Evolutionary conservation across 2,113 vertebrate genomes (phyloP).

Genomic region (Rhagologus leucostigma): DNA sequence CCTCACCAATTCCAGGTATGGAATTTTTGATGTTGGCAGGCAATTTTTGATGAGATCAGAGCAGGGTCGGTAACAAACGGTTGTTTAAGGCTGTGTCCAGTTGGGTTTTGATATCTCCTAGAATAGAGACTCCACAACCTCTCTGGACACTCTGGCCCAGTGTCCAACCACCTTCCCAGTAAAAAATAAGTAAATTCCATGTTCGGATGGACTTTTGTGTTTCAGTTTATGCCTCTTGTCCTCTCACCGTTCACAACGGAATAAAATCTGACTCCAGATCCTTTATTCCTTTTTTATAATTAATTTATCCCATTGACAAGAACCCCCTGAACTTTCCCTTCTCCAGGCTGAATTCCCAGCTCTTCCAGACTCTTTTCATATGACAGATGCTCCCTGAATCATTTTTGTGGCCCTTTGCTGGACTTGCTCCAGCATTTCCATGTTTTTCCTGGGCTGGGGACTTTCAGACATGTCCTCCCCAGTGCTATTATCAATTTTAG

Average conservation of each 20-base stretch:
- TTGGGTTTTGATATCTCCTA: neutral
- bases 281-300: neutral
- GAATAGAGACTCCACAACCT: neutral
- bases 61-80: too few relatives aligned
- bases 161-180: neutral
- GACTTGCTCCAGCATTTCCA: neutral
- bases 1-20: neutral
- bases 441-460: neutral
- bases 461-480: neutral
- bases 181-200: neutral
- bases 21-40: neutral
- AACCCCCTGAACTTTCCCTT: neutral
- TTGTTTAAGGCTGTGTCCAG: neutral
- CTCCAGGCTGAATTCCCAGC: neutral
- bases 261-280: neutral
- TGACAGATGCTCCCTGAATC: rapidly evolving
- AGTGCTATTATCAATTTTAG: neutral
- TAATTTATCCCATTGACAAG: neutral
- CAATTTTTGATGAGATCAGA: too few relatives aligned
- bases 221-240: neutral
- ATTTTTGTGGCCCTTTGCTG: neutral
- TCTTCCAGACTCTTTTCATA: neutral
- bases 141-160: too few relatives aligned
- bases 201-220: neutral
- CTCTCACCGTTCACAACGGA: rapidly evolving